Evolutionary conservation across 2,888 invertebrate species (phyloP), one percentile per base, ranked within the genome.

Genomic region (Carpatolechia fugitivella): DNA sequence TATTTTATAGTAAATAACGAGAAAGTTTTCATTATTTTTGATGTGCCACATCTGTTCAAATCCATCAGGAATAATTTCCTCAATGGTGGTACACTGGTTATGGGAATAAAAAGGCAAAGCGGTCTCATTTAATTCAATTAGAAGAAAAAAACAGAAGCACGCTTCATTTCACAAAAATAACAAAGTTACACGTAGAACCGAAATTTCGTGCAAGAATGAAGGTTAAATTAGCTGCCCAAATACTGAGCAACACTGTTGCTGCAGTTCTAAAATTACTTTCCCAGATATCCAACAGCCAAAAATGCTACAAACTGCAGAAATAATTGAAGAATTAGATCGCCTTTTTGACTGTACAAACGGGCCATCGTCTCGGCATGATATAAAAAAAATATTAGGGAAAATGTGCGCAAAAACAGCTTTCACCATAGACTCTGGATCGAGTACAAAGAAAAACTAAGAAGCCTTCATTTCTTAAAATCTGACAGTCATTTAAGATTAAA

Each of bases 331-430:
- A 13, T 16, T 63, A 11, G 60, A 63, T 8, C 20, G 51, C 13
- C 41, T 60, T 14, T 60, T 63, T 52, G 63, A 63, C 33, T 35
- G 47, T 18, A 60, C 59, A 3, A 60, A 61, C 55, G 63, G 60
- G 1, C 63, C 60, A 30, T 35, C 58, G 11, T 52, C 47, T 1
- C 13, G n/a, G 40, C 16, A 58, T n/a, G 59, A 63, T 56, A 16
- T 58, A 40, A 60, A 52, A 59, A 48, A 52, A 54, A 49, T 3
- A 54, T 35, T 4, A 47, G 62, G 49, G 52, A 63, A 57, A 58
- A 63, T 57, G 62, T 63, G 1, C 48, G 48, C 5, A 33, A 20
- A 31, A 56, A 59, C 29, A 56, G 46, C 5, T 48, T 54, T 4
- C 62, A 60, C 47, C 14, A 16, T 8, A 3, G 8, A 13, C 1